A percentile compares a stretch with the other conserved stretches of the same genome.
Conservation (phyloP, 2,113 vertebrate genomes). For the Nipponia nippon region DNA sequence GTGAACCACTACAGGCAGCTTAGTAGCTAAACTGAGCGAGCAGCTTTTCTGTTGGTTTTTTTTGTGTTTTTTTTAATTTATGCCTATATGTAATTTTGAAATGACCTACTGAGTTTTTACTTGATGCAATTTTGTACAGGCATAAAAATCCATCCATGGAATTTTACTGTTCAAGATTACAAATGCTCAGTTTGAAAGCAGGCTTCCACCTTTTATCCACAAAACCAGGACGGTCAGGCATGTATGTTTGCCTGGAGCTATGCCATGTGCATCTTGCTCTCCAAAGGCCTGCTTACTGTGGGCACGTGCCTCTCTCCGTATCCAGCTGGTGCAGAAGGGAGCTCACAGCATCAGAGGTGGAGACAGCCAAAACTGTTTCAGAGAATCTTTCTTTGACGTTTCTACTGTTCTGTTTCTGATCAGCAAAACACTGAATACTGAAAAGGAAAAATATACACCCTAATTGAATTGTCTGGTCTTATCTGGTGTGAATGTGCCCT, state of each 20-base stretch:
- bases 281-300: not conserved
- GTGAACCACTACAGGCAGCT: not conserved
- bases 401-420: not conserved
- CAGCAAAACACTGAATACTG: not conserved
- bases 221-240: not conserved
- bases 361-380: not conserved
- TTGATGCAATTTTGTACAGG: not conserved
- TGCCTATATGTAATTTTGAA: not conserved
- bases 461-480: not conserved
- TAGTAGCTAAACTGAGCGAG: not conserved
- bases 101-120: not conserved
- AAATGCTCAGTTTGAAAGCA: not conserved
- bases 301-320: not conserved
- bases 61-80: not conserved
- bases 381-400: not conserved
- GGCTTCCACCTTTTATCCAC: not conserved
- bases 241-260: not conserved
- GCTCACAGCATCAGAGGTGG: not conserved
- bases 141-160: not conserved
- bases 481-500: not conserved
- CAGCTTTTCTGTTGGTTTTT: not conserved
- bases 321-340: not conserved
- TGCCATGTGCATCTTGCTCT: accelerated
- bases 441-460: not conserved
- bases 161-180: not conserved